Evolutionary conservation across 2,888 invertebrate genomes (phyloP).

Genomic region (Acronicta psi): DNA sequence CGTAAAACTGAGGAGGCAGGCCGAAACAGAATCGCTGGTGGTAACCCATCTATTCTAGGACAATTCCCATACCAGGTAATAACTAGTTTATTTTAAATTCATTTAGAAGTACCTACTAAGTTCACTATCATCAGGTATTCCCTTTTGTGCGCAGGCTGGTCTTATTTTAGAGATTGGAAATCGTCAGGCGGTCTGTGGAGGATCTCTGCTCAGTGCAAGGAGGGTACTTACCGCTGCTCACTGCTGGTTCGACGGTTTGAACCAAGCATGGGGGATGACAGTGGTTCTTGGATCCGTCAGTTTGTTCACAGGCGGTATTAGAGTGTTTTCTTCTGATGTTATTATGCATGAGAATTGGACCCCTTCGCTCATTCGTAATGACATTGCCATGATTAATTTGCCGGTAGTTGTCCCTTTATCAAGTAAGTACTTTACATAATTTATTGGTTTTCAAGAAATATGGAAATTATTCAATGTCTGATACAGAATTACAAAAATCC

Average conservation of each 20-base stretch:
- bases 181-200: no score
- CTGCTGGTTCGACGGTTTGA: no score
- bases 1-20: slow-evolving; percentile 41
- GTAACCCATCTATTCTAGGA: slow-evolving; percentile 39
- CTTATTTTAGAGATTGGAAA: slow-evolving; percentile 30
- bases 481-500: no score
- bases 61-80: slow-evolving; percentile 58
- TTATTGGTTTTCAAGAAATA: no score
- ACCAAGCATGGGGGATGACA: slow-evolving; percentile 62
- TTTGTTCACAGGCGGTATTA: slow-evolving; percentile 67
- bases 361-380: slow-evolving; percentile 65
- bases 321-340: slow-evolving; percentile 59
- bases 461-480: no score
- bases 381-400: slow-evolving; percentile 66
- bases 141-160: slow-evolving; percentile 36
- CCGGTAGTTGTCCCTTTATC: background rate
- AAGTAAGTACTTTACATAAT: slow-evolving; percentile 23
- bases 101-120: no score
- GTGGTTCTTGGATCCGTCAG: slow-evolving; percentile 68
- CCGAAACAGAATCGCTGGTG: slow-evolving; percentile 56
- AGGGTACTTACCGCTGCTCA: no score
- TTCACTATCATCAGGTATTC: no score
- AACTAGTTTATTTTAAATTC: no score
- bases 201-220: no score
- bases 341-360: slow-evolving; percentile 65